phyloP scores from a whole-genome alignment of 2,888 invertebrate genomes.

The Luffia ferchaultella region DNA sequence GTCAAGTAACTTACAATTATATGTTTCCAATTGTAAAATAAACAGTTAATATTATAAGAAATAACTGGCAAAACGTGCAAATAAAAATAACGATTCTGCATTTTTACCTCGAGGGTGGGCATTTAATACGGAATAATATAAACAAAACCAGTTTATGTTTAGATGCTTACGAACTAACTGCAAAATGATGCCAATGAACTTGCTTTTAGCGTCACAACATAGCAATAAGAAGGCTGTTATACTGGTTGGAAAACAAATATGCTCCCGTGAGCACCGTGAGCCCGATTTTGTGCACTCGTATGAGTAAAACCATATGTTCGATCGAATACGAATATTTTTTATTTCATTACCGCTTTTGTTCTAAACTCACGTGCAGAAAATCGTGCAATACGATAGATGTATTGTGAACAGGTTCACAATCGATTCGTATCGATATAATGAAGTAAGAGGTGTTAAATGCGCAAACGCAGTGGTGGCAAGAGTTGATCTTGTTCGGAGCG shows the following conservation, averaged over 20 bases:
- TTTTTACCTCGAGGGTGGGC: no score
- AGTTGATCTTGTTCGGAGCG: background rate
- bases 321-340: no score
- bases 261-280: conserved; percentile 3
- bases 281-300: no score
- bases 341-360: no score
- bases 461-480: background rate
- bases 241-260: conserved; percentile 47
- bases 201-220: conserved; percentile 28
- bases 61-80: no score
- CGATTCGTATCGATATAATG: background rate
- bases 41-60: no score
- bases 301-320: no score
- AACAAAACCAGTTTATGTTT: background rate
- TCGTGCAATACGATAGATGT: background rate
- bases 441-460: background rate
- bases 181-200: conserved; percentile 58
- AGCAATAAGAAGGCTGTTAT: conserved; percentile 36
- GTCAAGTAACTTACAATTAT: no score
- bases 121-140: background rate
- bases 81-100: no score
- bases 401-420: background rate
- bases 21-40: no score
- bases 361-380: background rate
- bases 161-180: conserved; percentile 41